Conservation (phyloP, 2,888 invertebrate genomes). For the Biston stratarius region DNA sequence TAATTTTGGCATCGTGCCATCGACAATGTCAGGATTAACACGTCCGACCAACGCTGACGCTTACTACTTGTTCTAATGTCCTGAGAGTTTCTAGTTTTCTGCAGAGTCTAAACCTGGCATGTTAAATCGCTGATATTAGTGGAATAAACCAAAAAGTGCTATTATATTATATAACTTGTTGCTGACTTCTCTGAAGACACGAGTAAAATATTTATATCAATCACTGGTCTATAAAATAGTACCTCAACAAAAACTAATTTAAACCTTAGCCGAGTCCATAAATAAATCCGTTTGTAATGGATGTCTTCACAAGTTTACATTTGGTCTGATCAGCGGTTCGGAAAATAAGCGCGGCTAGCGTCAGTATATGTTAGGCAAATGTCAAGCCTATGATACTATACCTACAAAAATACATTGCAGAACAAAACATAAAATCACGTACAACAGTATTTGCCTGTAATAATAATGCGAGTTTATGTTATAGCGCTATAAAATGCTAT, state of each 20-base stretch:
- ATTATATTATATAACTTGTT: too few species aligned
- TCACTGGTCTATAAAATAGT: neutral
- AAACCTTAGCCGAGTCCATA: conserved; percentile 8
- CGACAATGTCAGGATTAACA: conserved; percentile 33
- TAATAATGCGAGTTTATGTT: too few species aligned
- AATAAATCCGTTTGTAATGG: conserved; percentile 16
- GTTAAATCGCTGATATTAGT: too few species aligned
- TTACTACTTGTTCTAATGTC: conserved; percentile 35
- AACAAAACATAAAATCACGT: conserved; percentile 64
- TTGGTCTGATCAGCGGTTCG: conserved; percentile 59
- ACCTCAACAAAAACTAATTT: neutral
- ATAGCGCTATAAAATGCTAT: neutral
- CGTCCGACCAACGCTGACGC: conserved; percentile 46
- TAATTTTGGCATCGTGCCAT: conserved; percentile 60
- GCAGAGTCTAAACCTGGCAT: neutral
- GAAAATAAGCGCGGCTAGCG: conserved; percentile 63
- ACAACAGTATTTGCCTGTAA: neutral
- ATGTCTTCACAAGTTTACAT: conserved; percentile 48
- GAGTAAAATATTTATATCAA: too few species aligned
- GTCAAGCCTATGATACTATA: neutral
- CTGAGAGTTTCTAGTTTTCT: neutral
- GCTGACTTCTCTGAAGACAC: too few species aligned
- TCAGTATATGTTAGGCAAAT: neutral
- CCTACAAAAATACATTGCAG: conserved; percentile 39
- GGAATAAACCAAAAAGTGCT: too few species aligned